Evolutionary conservation across 2,888 invertebrate genomes (phyloP).

Genomic region (Tineola bisselliella): DNA sequence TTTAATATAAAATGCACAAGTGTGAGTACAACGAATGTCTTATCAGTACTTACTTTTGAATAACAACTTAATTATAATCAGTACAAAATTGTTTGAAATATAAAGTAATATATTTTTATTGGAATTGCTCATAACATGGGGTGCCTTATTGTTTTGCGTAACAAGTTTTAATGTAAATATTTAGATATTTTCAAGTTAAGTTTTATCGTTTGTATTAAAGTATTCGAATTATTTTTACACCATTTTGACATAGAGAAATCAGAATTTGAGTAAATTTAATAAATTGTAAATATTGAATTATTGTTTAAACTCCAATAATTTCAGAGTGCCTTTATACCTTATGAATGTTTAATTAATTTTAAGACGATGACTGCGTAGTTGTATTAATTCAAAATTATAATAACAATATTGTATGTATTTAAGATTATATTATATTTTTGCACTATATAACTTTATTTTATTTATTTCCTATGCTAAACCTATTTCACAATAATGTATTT

Average conservation of each 20-base stretch:
- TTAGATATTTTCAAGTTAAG: background rate
- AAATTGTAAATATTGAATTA: background rate
- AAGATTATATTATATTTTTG: slow-evolving; percentile 41
- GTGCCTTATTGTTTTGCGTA: slow-evolving; percentile 1
- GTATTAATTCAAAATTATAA: slow-evolving; percentile 22
- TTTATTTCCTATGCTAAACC: background rate
- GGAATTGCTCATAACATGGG: background rate
- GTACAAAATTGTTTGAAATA: background rate
- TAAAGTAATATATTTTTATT: background rate
- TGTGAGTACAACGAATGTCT: slow-evolving; percentile 1
- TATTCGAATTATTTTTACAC: background rate
- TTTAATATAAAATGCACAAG: background rate
- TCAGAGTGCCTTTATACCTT: slow-evolving; percentile 64
- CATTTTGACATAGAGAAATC: background rate
- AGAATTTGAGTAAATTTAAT: background rate
- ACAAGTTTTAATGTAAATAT: background rate
- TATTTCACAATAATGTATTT: no score
- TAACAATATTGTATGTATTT: slow-evolving; percentile 12
- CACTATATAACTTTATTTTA: slow-evolving; percentile 24
- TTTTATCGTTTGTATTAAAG: background rate
- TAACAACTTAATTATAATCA: background rate
- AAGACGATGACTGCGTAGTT: slow-evolving; percentile 50
- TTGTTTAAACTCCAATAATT: background rate
- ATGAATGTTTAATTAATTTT: slow-evolving; percentile 36
- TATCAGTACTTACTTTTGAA: background rate